Conservation (phyloP, 1,140 invertebrate genomes). For the Andrena cerasifolii region DNA sequence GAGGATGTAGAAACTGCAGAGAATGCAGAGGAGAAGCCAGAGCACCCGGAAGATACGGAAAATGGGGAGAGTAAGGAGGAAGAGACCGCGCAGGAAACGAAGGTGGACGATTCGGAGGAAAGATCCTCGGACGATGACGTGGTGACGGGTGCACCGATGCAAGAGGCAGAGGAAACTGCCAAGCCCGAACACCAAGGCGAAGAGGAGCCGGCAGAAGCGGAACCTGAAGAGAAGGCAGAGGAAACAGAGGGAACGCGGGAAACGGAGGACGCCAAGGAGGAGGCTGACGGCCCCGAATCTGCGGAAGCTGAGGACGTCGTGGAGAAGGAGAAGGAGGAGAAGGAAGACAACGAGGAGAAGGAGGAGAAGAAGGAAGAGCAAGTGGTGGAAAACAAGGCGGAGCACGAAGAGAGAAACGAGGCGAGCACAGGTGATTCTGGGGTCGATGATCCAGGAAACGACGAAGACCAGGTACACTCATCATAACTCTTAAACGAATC, state of each 20-base stretch:
- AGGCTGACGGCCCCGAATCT: constrained; percentile 22
- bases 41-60: constrained; percentile 68
- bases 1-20: constrained; percentile 50
- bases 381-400: too few species aligned
- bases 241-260: constrained; percentile 77
- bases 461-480: constrained; percentile 76
- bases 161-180: constrained; percentile 48
- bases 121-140: constrained; percentile 66
- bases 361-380: constrained; percentile 14
- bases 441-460: constrained; percentile 71
- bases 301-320: constrained; percentile 30
- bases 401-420: constrained; percentile 71
- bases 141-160: constrained; percentile 43
- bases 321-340: constrained; percentile 18
- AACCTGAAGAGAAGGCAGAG: constrained; percentile 71
- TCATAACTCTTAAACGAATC: constrained; percentile 33
- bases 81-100: constrained; percentile 62
- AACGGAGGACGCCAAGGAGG: constrained; percentile 33
- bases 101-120: constrained; percentile 63
- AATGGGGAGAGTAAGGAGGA: constrained; percentile 69
- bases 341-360: constrained; percentile 19
- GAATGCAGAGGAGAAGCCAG: constrained; percentile 69
- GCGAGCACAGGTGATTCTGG: constrained; percentile 75
- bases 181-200: constrained; percentile 60
- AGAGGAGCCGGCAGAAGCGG: constrained; percentile 7